A percentile compares a stretch with the other conserved stretches of the same genome.
phyloP scores from a whole-genome alignment of 2,797 vertebrate species.

The Syngnathus acus region DNA sequence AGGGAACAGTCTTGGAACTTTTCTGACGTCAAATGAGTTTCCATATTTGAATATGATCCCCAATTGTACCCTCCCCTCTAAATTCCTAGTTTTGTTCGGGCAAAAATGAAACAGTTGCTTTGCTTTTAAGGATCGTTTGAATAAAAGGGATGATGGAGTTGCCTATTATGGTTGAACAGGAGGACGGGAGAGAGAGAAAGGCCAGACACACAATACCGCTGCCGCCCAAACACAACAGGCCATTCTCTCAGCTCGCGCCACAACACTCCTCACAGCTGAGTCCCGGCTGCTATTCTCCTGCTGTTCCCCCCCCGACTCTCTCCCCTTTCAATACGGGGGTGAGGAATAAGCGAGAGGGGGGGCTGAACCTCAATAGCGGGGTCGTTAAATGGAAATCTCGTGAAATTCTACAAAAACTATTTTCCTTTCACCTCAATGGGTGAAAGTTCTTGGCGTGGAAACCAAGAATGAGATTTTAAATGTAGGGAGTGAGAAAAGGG shows the following conservation, averaged over 20 bases:
- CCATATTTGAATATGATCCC: neutral
- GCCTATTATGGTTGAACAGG: slow-evolving; percentile 34
- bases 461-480: slow-evolving; percentile 2
- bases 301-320: slow-evolving; percentile 48
- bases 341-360: slow-evolving; percentile 34
- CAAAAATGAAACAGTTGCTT: slow-evolving; percentile 1
- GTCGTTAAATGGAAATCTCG: slow-evolving; percentile 50
- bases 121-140: slow-evolving; percentile 24
- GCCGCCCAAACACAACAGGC: slow-evolving; percentile 60
- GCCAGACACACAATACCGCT: slow-evolving; percentile 60
- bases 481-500: slow-evolving; percentile 9
- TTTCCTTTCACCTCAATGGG: slow-evolving; percentile 13
- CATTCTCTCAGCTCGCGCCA: slow-evolving; percentile 65
- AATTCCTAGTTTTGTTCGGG: neutral
- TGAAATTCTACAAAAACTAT: slow-evolving; percentile 39
- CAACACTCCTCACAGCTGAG: slow-evolving; percentile 61
- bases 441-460: neutral
- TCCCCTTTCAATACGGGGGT: slow-evolving; percentile 48
- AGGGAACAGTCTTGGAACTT: neutral
- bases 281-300: slow-evolving; percentile 62
- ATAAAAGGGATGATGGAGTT: slow-evolving; percentile 43
- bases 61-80: neutral
- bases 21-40: neutral
- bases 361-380: slow-evolving; percentile 35
- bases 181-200: slow-evolving; percentile 35